These are phyloP conservation scores for Sycophila texana DNA, from an alignment of 2,888 invertebrate genomes.

Conservation along the genomic window DNA sequence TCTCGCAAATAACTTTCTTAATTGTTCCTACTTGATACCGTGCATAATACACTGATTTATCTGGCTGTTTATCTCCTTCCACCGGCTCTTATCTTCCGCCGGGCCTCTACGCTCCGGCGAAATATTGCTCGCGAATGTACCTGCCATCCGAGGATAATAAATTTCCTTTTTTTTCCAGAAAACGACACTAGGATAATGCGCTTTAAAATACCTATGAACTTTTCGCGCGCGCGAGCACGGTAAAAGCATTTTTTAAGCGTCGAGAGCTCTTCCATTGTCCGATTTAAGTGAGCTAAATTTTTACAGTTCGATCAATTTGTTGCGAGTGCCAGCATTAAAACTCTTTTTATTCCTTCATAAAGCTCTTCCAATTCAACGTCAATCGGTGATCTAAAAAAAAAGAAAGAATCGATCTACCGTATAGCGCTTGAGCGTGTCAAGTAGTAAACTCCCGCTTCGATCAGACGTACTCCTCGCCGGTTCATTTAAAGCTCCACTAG, in stretches of 20 bases:
- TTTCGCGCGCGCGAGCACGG: neutral
- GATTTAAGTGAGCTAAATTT: too few species aligned
- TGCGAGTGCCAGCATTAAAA: too few species aligned
- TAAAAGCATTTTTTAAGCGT: neutral
- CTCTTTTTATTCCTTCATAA: too few species aligned
- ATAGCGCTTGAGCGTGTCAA: neutral
- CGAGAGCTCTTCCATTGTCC: too few species aligned
- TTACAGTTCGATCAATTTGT: too few species aligned
- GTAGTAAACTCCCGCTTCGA: neutral
- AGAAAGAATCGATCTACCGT: neutral
- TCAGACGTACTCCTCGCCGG: neutral
- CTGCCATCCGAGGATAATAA: conserved; percentile 1
- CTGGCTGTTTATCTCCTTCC: conserved; percentile 50
- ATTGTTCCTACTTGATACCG: conserved; percentile 57
- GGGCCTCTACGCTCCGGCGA: neutral
- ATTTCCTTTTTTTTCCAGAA: neutral
- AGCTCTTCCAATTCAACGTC: too few species aligned
- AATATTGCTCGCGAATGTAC: conserved; percentile 30
- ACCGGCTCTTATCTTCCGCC: conserved; percentile 29
- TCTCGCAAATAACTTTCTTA: conserved; percentile 58
- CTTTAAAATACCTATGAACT: neutral
- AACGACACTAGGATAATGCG: neutral
- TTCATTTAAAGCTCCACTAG: too few species aligned
- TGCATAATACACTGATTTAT: conserved; percentile 58
- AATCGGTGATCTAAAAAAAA: too few species aligned